Conservation (phyloP, 2,113 vertebrate genomes). For the Oreochromis tanganicae region DNA sequence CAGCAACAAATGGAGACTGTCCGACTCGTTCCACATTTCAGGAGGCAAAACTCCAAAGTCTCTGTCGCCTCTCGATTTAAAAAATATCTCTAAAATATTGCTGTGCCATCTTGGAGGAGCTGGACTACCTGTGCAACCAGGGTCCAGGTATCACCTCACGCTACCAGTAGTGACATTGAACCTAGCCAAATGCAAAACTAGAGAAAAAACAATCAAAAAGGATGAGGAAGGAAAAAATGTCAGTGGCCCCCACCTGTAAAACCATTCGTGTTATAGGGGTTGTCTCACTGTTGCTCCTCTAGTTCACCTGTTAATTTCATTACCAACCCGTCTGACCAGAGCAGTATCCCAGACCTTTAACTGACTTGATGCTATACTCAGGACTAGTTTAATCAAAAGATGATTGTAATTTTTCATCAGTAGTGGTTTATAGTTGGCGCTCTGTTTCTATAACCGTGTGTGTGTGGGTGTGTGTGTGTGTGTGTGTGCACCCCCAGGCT, state of each 20-base stretch:
- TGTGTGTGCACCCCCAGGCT: slow-evolving; percentile 70
- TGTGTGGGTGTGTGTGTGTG: not conserved
- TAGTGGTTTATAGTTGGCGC: not conserved
- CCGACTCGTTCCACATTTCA: not conserved
- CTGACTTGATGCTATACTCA: not conserved
- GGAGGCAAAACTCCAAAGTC: not conserved
- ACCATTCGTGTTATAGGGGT: not conserved
- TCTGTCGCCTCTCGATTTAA: not conserved
- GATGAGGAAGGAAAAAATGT: not conserved
- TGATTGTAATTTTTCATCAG: not conserved
- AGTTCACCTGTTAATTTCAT: not conserved
- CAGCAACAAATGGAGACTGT: not conserved
- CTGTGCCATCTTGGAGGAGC: not conserved
- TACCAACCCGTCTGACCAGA: not conserved
- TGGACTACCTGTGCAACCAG: not conserved
- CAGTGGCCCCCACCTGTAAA: not conserved
- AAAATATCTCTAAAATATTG: not conserved
- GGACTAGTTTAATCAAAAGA: not conserved
- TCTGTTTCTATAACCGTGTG: not conserved
- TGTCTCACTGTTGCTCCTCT: not conserved
- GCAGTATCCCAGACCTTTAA: not conserved
- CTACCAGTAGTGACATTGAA: not conserved
- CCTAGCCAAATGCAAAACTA: not conserved
- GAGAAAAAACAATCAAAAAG: not conserved
- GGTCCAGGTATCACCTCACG: not conserved